Evolutionary conservation across 2,888 invertebrate genomes (phyloP), one percentile per base, ranked within the genome.

Genomic region (Caenorhabditis sp.): DNA sequence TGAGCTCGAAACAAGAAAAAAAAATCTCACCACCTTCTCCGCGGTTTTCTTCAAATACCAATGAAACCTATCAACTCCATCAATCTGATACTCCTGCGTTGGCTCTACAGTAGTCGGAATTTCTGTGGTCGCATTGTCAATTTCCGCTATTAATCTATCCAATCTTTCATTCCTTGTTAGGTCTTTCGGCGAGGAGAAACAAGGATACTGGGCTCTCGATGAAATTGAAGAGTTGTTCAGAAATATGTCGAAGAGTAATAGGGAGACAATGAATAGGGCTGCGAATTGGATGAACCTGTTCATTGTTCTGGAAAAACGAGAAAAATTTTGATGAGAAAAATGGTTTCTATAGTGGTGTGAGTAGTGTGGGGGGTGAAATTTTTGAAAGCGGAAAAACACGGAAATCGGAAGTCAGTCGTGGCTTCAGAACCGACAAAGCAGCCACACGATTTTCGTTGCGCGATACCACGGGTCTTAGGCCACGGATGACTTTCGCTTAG

Each of bases 21-120:
- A 63, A 44, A 28, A 63, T 28, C 26, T 26, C 47, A 64, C 64
- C 64, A 31, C 6, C 2, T 14, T 28, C 22, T 47, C 47, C 1
- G 61, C 38, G 28, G 44, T 64, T 28, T 66, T 49, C 49, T 49
- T 66, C 5, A 35, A 31, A 66, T 66, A 66, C 66, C 66, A 66
- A 31, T 66, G 31, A 31, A 66, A 66, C 19, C 66, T 28, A 19
- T 66, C 66, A 4, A 66, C 35, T n/a, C 51, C 66, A 49, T 66
- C 51, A 19, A 66, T 66, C 12, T 51, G 1, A 66, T 66, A 66
- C 8, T 64, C 47, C 26, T 24, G 19, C 4, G 61, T 61, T 35
- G 61, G 59, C 31, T 31, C 38, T 31, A 59, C 31, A 35, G 59
- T 59, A 35, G 10, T 61, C 14, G 41, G 61, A 2, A 2, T 24